phyloP scores from a whole-genome alignment of 2,113 vertebrate genomes.

The Phycodurus eques region DNA sequence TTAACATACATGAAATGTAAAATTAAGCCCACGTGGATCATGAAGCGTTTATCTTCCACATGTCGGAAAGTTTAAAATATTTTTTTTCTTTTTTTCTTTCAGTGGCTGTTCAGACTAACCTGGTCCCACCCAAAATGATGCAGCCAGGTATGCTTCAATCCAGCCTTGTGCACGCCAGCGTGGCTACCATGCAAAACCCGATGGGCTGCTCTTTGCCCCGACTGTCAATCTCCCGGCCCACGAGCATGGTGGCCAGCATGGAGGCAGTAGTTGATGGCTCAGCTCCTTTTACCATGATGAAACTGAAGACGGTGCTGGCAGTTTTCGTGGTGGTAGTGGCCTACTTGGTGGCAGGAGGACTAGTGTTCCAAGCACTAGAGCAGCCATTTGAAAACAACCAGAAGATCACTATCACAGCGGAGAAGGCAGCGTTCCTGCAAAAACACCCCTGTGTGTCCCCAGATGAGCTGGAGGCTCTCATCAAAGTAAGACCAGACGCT shows the following conservation, averaged over 20 bases:
- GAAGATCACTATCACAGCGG: constrained; percentile 85
- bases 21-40: neutral
- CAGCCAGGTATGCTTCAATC: constrained; percentile 74
- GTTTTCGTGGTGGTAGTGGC: constrained; percentile 92
- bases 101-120: constrained; percentile 69
- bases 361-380: constrained; percentile 87
- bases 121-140: constrained; percentile 71
- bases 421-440: constrained; percentile 89
- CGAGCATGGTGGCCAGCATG: constrained; percentile 84
- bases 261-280: constrained; percentile 76
- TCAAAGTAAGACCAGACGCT: constrained; percentile 78
- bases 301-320: constrained; percentile 92
- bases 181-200: constrained; percentile 77
- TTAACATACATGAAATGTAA: neutral
- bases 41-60: neutral
- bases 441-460: constrained; percentile 85
- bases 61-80: neutral
- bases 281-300: constrained; percentile 88
- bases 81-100: constrained; percentile 5
- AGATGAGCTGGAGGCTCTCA: constrained; percentile 84
- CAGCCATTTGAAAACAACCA: constrained; percentile 92
- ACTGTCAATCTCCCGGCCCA: constrained; percentile 76
- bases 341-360: constrained; percentile 87
- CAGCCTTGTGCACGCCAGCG: constrained; percentile 74
- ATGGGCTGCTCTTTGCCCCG: constrained; percentile 78